Percentiles rank a stretch among this genome's conserved stretches.
Conservation (phyloP, 2,888 invertebrate species). For the Tenthredo notha region DNA sequence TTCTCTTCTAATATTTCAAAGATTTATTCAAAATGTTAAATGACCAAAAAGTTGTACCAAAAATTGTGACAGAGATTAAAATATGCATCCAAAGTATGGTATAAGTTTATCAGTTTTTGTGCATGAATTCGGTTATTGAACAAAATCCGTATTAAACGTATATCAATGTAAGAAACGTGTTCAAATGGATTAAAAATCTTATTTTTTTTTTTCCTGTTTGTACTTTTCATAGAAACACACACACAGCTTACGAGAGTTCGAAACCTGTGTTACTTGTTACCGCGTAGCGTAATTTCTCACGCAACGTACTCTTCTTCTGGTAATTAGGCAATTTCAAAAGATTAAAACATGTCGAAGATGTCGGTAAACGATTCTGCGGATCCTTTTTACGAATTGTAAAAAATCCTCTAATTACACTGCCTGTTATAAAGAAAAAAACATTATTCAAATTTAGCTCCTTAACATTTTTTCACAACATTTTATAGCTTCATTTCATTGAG, state of each 20-base stretch:
- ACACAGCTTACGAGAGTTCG: slow-evolving; percentile 93
- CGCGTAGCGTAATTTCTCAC: slow-evolving; percentile 98
- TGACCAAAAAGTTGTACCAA: neutral
- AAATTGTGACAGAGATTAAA: slow-evolving; percentile 13
- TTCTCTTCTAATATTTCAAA: neutral
- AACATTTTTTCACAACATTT: neutral
- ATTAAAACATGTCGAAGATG: slow-evolving; percentile 99
- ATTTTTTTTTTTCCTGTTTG: neutral
- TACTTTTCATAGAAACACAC: neutral
- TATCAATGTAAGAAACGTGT: neutral
- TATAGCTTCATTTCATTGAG: neutral
- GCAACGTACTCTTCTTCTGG: slow-evolving; percentile 95
- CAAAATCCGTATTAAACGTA: neutral
- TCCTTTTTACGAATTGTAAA: slow-evolving; percentile 98
- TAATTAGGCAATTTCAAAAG: slow-evolving; percentile 98
- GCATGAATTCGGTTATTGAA: neutral
- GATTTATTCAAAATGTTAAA: neutral
- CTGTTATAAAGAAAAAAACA: slow-evolving; percentile 77
- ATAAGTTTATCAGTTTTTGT: neutral
- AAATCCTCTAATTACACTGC: slow-evolving; percentile 98
- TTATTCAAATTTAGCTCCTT: slow-evolving; percentile 22
- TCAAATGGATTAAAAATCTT: neutral
- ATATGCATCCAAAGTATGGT: slow-evolving; percentile 15
- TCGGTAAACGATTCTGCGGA: slow-evolving; percentile 96
- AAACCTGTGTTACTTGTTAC: slow-evolving; percentile 99